These are phyloP conservation scores for Patella depressa DNA, from an alignment of 2,888 invertebrate genomes.

Conservation along the genomic window DNA sequence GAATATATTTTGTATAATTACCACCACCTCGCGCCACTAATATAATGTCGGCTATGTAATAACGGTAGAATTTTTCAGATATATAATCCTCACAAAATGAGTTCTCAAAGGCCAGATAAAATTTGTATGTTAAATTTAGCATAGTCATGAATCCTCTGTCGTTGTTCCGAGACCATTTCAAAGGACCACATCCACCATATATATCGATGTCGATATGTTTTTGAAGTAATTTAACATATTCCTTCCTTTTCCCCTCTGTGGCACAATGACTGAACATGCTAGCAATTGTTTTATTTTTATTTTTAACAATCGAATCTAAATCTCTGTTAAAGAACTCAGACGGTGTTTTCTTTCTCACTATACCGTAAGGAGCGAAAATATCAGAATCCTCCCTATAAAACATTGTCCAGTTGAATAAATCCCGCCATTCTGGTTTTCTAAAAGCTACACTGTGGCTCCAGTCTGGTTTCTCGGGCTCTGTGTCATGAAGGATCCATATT, in stretches of 20 bases:
- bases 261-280: too few relatives aligned
- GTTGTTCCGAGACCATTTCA: not conserved
- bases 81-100: constrained; percentile 1
- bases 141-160: not conserved
- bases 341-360: not conserved
- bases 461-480: not conserved
- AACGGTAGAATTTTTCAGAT: not conserved
- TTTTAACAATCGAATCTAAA: too few relatives aligned
- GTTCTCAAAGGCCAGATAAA: not conserved
- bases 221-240: not conserved
- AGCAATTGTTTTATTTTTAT: not conserved
- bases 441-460: not conserved
- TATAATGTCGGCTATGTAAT: not conserved
- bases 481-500: not conserved
- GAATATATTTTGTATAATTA: not conserved
- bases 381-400: not conserved
- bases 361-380: not conserved
- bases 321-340: not conserved
- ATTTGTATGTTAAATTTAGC: not conserved
- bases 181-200: not conserved
- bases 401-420: constrained; percentile 1
- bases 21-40: not conserved
- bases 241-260: too few relatives aligned
- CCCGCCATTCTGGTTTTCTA: not conserved
- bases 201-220: not conserved